phyloP scores from a whole-genome alignment of 2,888 invertebrate species.

The Zonitis immaculata region DNA sequence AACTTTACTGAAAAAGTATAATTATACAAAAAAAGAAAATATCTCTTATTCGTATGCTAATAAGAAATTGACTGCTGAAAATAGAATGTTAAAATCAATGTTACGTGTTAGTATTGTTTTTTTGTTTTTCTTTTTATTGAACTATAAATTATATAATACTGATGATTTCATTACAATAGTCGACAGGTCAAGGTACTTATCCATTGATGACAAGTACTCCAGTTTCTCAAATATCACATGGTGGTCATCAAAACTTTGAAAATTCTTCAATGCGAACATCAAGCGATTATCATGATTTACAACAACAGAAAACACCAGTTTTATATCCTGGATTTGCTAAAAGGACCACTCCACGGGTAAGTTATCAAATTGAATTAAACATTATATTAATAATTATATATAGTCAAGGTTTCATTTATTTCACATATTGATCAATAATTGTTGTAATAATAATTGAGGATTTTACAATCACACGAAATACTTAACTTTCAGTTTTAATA shows the following conservation, averaged over 20 bases:
- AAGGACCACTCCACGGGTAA: conserved; percentile 7
- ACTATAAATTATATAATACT: too few relatives aligned
- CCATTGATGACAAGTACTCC: conserved; percentile 25
- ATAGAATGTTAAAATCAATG: conserved; percentile 26
- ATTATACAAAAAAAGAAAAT: conserved; percentile 35
- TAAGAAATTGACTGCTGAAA: conserved; percentile 35
- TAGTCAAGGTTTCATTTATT: too few relatives aligned
- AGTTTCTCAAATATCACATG: conserved; percentile 1
- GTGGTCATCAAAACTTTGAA: conserved; percentile 7
- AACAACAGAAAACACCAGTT: conserved; percentile 9
- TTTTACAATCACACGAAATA: background rate
- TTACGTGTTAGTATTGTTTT: conserved; percentile 28
- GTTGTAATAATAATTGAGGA: background rate
- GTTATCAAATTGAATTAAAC: conserved; percentile 2
- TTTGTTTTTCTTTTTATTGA: too few relatives aligned
- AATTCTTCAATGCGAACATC: conserved; percentile 20
- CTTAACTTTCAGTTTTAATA: background rate
- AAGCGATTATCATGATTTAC: background rate
- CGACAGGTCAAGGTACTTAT: conserved; percentile 13
- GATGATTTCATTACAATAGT: conserved; percentile 6
- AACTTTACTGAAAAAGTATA: conserved; percentile 34
- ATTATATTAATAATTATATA: background rate
- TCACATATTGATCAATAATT: background rate
- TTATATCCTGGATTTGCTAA: conserved; percentile 13
- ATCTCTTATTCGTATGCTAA: conserved; percentile 30